phyloP scores from a whole-genome alignment of 35 echinoderm and acorn worm species.

The Lytechinus pictus region DNA sequence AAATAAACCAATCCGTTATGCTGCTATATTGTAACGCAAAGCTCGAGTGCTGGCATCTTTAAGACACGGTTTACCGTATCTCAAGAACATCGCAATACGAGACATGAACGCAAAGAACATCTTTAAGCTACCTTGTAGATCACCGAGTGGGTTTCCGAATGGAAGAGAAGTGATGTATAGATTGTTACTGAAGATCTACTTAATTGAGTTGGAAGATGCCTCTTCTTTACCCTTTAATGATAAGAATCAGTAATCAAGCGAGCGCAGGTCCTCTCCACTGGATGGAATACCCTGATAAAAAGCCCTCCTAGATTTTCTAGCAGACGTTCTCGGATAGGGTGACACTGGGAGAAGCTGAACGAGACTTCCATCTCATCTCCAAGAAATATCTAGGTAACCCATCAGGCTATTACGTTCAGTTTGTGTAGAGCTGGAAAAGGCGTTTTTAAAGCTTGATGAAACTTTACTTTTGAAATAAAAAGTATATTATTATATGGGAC shows the following conservation, averaged over 20 bases:
- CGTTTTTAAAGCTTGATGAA: no score
- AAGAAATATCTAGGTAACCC: no score
- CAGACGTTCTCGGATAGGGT: background rate
- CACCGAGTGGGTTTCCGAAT: background rate
- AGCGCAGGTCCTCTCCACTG: background rate
- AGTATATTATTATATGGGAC: no score
- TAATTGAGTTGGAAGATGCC: conserved; percentile 20
- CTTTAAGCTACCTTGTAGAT: background rate
- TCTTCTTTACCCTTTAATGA: background rate
- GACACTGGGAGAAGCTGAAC: background rate
- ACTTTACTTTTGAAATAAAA: no score
- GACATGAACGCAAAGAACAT: background rate
- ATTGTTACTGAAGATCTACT: conserved; percentile 3
- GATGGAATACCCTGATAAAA: conserved; percentile 7
- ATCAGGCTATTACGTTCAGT: no score
- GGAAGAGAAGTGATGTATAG: background rate
- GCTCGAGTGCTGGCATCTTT: background rate
- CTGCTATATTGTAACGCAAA: background rate
- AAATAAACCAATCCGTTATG: background rate
- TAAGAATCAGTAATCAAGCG: background rate
- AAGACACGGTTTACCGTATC: background rate
- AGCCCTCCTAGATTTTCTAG: background rate
- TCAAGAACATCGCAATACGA: background rate
- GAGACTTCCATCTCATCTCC: background rate
- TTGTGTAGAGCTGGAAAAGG: no score